phyloP scores from a whole-genome alignment of 2,888 invertebrate species.

The Chrysina gloriosa region DNA sequence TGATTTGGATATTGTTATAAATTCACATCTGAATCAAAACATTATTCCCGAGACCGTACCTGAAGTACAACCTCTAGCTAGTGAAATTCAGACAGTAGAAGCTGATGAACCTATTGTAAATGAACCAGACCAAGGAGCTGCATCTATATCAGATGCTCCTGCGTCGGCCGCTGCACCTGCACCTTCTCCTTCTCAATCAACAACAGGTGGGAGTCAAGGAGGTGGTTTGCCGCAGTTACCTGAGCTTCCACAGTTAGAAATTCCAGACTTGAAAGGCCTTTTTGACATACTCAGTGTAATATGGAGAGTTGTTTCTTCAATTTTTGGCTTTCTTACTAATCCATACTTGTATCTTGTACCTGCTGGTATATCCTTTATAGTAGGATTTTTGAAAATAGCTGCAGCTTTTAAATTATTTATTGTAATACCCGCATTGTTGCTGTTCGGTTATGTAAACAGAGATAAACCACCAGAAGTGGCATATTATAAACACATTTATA shows the following conservation, averaged over 20 bases:
- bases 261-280: conserved; percentile 57
- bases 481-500: conserved; percentile 60
- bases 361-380: conserved; percentile 71
- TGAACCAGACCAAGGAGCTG: conserved; percentile 38
- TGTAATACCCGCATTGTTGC: conserved; percentile 69
- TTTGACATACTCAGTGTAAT: conserved; percentile 50
- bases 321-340: conserved; percentile 52
- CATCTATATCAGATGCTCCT: conserved; percentile 47
- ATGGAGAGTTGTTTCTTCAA: conserved; percentile 34
- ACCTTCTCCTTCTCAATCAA: conserved; percentile 44
- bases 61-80: conserved; percentile 60
- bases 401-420: conserved; percentile 70
- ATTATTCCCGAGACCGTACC: conserved; percentile 44
- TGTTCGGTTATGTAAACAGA: conserved; percentile 52
- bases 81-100: conserved; percentile 56
- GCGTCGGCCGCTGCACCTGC: conserved; percentile 39
- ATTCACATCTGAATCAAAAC: conserved; percentile 75
- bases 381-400: conserved; percentile 72
- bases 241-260: conserved; percentile 48
- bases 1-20: conserved; percentile 77
- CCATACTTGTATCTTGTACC: conserved; percentile 72
- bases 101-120: conserved; percentile 43
- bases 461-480: conserved; percentile 51
- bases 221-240: conserved; percentile 54
- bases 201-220: conserved; percentile 31